phyloP scores from a whole-genome alignment of 2,797 vertebrate species.

The Brachyalestes nurse region DNA sequence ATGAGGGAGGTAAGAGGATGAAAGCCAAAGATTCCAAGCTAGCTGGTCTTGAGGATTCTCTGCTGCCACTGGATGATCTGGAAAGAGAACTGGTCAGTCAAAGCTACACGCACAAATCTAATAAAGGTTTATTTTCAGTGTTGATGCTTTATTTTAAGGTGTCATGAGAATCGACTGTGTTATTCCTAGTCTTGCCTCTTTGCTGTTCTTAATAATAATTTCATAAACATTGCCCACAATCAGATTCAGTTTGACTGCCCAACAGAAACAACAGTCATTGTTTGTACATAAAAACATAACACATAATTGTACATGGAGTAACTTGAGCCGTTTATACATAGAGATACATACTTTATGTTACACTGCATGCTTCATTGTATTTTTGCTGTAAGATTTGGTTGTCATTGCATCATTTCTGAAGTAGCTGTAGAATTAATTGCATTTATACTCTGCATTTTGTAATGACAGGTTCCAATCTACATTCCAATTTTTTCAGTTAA shows the following conservation, averaged over 20 bases:
- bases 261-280: background rate
- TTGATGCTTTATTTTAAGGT: background rate
- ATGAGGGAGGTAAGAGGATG: constrained; percentile 60
- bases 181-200: background rate
- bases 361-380: no score
- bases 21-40: constrained; percentile 57
- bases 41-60: constrained; percentile 26
- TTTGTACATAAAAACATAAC: background rate
- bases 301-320: background rate
- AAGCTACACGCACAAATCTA: background rate
- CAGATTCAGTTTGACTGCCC: background rate
- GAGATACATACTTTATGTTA: no score
- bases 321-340: background rate
- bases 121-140: background rate
- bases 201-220: background rate
- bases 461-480: no score
- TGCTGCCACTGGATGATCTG: constrained; percentile 39
- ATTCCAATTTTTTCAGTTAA: no score
- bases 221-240: background rate
- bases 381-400: no score
- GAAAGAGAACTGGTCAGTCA: constrained; percentile 60
- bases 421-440: no score
- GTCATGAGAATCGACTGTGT: background rate
- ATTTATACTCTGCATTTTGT: no score
- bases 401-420: no score